These are phyloP conservation scores for Osmoderma eremita DNA, from an alignment of 2,888 invertebrate genomes.

Conservation along the genomic window DNA sequence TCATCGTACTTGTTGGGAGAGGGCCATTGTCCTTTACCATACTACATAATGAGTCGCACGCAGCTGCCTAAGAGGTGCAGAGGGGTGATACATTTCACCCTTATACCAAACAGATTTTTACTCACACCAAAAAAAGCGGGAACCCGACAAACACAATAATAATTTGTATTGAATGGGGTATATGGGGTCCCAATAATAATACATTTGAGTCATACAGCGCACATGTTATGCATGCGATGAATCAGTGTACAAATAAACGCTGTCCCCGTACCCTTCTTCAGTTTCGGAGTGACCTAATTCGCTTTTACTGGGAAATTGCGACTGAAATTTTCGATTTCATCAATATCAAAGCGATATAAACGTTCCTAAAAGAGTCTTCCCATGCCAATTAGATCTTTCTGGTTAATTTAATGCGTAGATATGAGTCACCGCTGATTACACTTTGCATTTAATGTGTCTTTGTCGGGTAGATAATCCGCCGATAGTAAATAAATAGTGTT, in stretches of 20 bases:
- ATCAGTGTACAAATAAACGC: slow-evolving; percentile 20
- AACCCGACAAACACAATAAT: slow-evolving; percentile 5
- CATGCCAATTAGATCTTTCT: too few species aligned
- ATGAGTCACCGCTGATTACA: too few species aligned
- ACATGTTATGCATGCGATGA: slow-evolving; percentile 28
- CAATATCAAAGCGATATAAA: too few species aligned
- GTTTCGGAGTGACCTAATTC: slow-evolving; percentile 13
- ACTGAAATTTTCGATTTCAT: too few species aligned
- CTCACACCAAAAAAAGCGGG: slow-evolving; percentile 14
- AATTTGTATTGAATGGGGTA: slow-evolving; percentile 19
- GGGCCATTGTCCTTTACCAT: slow-evolving; percentile 56
- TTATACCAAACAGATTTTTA: slow-evolving; percentile 30
- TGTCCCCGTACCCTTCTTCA: slow-evolving; percentile 9
- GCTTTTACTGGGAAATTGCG: too few species aligned
- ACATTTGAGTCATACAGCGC: slow-evolving; percentile 23
- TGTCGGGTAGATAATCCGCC: neutral
- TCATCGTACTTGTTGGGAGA: slow-evolving; percentile 60
- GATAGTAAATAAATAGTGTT: neutral
- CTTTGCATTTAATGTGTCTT: neutral
- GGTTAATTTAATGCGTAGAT: too few species aligned
- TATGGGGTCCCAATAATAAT: slow-evolving; percentile 26
- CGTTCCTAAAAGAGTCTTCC: too few species aligned
- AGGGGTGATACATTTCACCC: slow-evolving; percentile 11
- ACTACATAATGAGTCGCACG: slow-evolving; percentile 41
- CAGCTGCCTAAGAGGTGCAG: slow-evolving; percentile 1